These are phyloP conservation scores for Drosophila varians DNA, from an alignment of 1,140 invertebrate genomes.

Conservation along the genomic window DNA sequence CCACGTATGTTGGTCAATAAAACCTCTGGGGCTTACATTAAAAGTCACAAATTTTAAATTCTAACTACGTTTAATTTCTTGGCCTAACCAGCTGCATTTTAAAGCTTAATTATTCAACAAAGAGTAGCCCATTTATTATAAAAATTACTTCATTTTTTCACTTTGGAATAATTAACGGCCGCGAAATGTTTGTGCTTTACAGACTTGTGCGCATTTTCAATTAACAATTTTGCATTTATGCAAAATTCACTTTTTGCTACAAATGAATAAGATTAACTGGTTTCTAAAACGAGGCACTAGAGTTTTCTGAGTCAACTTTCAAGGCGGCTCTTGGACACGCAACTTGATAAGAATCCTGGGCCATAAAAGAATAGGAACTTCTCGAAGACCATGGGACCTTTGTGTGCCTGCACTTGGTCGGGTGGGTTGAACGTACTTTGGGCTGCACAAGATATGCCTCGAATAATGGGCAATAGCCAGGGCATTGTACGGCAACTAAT, in stretches of 20 bases:
- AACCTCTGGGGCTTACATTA: too few relatives aligned
- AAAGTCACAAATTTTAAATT: too few relatives aligned
- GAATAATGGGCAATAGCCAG: constrained; percentile 22
- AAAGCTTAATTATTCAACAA: too few relatives aligned
- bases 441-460: constrained; percentile 11
- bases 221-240: neutral
- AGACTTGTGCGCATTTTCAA: neutral
- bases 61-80: too few relatives aligned
- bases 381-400: neutral
- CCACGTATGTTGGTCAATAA: too few relatives aligned
- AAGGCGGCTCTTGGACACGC: neutral
- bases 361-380: constrained; percentile 20
- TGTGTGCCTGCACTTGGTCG: constrained; percentile 30
- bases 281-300: neutral
- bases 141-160: neutral
- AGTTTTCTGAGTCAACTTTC: too few relatives aligned
- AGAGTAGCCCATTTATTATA: neutral
- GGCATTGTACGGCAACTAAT: neutral
- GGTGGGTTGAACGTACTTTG: constrained; percentile 29
- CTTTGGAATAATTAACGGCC: neutral
- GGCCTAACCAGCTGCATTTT: too few relatives aligned
- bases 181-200: neutral
- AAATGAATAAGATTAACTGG: neutral
- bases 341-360: constrained; percentile 24
- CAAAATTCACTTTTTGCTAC: neutral